Percentiles rank a stretch among this genome's conserved stretches.
phyloP scores from a whole-genome alignment of 2,888 invertebrate genomes.

The Hoplodrina blanda region DNA sequence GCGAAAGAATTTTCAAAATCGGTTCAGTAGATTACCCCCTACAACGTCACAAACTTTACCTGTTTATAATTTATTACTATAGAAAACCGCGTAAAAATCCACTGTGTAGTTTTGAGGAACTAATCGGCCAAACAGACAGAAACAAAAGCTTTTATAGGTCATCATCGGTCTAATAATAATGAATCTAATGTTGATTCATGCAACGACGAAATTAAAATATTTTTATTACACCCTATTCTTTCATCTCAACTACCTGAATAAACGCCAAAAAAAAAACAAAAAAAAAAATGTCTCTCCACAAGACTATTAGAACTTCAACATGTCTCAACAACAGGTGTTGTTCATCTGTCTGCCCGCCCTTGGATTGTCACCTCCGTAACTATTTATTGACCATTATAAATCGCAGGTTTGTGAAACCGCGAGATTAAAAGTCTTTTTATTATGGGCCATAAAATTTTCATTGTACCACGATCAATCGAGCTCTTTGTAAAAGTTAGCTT shows the following conservation, averaged over 20 bases:
- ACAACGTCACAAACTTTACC: too few relatives aligned
- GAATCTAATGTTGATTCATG: background rate
- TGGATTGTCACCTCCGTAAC: slow-evolving; percentile 42
- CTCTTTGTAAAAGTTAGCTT: slow-evolving; percentile 11
- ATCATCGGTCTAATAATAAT: background rate
- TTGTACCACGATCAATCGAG: slow-evolving; percentile 30
- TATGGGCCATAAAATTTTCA: slow-evolving; percentile 44
- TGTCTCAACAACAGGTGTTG: slow-evolving; percentile 46
- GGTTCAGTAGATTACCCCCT: too few relatives aligned
- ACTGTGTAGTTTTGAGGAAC: background rate
- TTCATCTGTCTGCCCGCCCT: slow-evolving; percentile 28
- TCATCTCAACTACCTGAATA: background rate
- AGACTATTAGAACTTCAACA: background rate
- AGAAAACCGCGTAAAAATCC: too few relatives aligned
- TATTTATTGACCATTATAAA: slow-evolving; percentile 52
- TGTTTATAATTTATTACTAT: too few relatives aligned
- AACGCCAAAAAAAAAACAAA: too few relatives aligned
- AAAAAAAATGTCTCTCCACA: background rate
- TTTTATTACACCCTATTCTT: background rate
- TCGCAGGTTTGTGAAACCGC: slow-evolving; percentile 33
- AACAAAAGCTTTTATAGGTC: background rate
- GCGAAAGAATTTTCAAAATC: too few relatives aligned
- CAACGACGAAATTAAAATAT: background rate
- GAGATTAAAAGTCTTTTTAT: slow-evolving; percentile 42
- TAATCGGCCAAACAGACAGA: background rate